These are phyloP conservation scores for Cossypha dichroa DNA, from an alignment of 2,797 vertebrate genomes.

Conservation along the genomic window DNA sequence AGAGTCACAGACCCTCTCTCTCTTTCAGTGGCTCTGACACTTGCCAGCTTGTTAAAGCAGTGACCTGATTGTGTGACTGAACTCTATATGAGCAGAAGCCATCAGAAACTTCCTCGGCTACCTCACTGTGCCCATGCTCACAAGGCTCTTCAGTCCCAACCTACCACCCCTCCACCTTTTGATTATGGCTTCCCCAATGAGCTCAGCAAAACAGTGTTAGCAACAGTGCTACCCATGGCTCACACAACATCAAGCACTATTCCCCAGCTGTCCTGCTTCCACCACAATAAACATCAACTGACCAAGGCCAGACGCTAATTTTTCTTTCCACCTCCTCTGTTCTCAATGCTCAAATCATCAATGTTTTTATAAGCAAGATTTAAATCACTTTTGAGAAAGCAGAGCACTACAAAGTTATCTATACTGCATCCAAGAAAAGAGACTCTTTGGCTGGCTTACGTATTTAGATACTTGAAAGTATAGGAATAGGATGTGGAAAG, in stretches of 20 bases:
- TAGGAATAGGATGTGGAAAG: not conserved
- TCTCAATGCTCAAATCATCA: not conserved
- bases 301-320: not conserved
- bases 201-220: not conserved
- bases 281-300: not conserved
- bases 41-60: not conserved
- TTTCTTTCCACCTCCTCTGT: not conserved
- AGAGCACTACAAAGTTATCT: not conserved
- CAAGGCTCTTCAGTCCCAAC: not conserved
- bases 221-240: not conserved
- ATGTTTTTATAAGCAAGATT: not conserved
- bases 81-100: not conserved
- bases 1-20: not conserved
- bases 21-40: not conserved
- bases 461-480: not conserved
- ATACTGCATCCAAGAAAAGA: not conserved
- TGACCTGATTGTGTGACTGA: fast-evolving
- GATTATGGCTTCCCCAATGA: not conserved
- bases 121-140: not conserved
- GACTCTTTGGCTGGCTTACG: not conserved
- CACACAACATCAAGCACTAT: not conserved
- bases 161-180: not conserved
- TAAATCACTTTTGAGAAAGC: not conserved
- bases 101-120: not conserved
- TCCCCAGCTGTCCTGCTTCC: not conserved